Conservation (phyloP, 2,797 vertebrate genomes). For the Gallirallus australis region DNA sequence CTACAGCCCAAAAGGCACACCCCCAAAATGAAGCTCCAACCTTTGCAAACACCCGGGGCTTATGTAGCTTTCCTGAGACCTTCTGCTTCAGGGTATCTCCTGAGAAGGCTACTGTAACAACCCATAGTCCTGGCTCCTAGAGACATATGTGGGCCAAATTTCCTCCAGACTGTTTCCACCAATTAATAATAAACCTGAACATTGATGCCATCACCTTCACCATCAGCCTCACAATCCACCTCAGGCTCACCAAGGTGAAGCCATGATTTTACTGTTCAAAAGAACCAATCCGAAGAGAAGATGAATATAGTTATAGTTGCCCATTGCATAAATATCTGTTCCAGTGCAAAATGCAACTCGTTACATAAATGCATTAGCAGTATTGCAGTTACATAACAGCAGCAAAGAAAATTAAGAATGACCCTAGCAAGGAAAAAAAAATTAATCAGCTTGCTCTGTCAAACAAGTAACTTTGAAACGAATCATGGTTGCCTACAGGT, state of each 20-base stretch:
- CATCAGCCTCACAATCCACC: background rate
- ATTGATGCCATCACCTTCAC: background rate
- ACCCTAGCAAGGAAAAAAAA: background rate
- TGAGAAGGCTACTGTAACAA: background rate
- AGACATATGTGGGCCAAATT: background rate
- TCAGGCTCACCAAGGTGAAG: background rate
- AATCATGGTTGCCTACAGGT: constrained; percentile 14
- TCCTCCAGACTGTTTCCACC: background rate
- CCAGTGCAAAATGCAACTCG: background rate
- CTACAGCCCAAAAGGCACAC: background rate
- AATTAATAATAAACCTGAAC: background rate
- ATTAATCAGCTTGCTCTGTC: background rate
- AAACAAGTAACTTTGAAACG: constrained; percentile 37
- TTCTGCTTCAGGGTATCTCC: background rate
- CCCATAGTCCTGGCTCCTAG: background rate
- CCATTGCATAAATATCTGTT: background rate
- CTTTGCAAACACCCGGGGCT: background rate
- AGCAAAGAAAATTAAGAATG: constrained; percentile 1
- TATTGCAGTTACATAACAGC: background rate
- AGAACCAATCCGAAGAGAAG: background rate
- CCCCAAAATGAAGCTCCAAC: background rate
- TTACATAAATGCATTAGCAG: constrained; percentile 29
- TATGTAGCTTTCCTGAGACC: background rate
- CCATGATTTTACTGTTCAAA: background rate
- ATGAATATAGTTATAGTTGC: background rate